phyloP scores from a whole-genome alignment of 1,140 invertebrate genomes.

The Choristoneura fumiferana region DNA sequence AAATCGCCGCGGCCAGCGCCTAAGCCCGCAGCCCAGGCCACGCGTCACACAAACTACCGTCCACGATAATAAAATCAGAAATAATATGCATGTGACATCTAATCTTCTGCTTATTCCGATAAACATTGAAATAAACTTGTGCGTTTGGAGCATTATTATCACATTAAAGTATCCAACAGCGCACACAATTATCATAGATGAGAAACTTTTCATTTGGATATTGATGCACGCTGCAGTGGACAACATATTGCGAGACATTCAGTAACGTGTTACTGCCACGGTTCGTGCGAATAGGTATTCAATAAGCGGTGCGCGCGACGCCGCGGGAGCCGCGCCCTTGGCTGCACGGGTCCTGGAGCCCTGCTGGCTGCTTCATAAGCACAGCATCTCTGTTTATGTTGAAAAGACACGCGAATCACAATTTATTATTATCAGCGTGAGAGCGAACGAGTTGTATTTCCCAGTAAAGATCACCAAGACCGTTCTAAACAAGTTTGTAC shows the following conservation, averaged over 20 bases:
- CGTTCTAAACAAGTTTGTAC: slow-evolving; percentile 66
- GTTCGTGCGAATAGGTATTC: slow-evolving; percentile 62
- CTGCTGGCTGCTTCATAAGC: slow-evolving; percentile 40
- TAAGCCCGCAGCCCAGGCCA: slow-evolving; percentile 31
- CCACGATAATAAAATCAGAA: no score
- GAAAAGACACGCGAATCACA: slow-evolving; percentile 60
- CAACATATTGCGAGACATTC: slow-evolving; percentile 33
- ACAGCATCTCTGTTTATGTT: slow-evolving; percentile 47
- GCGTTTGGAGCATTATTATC: background rate
- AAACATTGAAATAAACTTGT: no score
- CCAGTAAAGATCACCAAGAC: slow-evolving; percentile 62
- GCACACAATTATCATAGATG: background rate
- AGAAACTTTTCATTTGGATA: slow-evolving; percentile 2
- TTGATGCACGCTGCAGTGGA: background rate
- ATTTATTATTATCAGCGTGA: slow-evolving; percentile 60
- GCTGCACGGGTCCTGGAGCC: slow-evolving; percentile 46
- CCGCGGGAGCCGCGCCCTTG: slow-evolving; percentile 57
- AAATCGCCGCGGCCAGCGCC: slow-evolving; percentile 43
- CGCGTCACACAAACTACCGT: background rate
- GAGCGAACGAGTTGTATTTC: slow-evolving; percentile 53
- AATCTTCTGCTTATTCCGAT: no score
- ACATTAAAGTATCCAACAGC: background rate
- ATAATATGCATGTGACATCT: no score
- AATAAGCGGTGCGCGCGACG: slow-evolving; percentile 45
- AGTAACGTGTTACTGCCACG: slow-evolving; percentile 30